These are phyloP conservation scores for Montipora foliosa DNA, from an alignment of 64 coral and sea anemone genomes.

Conservation along the genomic window DNA sequence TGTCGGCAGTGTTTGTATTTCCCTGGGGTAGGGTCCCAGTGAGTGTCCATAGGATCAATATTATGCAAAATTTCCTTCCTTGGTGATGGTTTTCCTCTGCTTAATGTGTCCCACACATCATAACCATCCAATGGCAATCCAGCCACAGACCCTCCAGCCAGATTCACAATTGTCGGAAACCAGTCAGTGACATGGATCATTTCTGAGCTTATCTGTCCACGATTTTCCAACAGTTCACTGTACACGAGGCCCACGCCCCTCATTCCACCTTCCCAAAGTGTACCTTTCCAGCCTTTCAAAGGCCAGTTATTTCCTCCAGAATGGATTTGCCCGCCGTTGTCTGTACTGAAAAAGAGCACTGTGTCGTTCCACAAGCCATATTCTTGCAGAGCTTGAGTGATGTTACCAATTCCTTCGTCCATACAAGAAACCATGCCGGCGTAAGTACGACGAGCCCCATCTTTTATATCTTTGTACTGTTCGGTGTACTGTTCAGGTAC, in stretches of 20 bases:
- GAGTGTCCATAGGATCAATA: conserved; percentile 60
- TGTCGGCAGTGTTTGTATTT: neutral
- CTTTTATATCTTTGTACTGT: conserved; percentile 44
- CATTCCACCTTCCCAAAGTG: conserved; percentile 66
- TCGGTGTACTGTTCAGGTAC: conserved; percentile 57
- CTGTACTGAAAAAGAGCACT: conserved; percentile 73
- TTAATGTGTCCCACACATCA: conserved; percentile 89
- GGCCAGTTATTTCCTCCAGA: conserved; percentile 57
- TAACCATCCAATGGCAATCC: conserved; percentile 77
- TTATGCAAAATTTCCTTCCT: conserved; percentile 96
- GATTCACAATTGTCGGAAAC: conserved; percentile 38
- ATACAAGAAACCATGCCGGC: conserved; percentile 70
- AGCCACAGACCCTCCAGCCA: conserved; percentile 33
- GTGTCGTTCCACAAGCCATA: conserved; percentile 67
- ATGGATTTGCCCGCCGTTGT: conserved; percentile 75
- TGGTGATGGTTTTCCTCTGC: conserved; percentile 70
- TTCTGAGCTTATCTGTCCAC: conserved; percentile 30
- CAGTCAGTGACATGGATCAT: conserved; percentile 60
- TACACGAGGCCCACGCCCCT: conserved; percentile 53
- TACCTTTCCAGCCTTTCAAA: conserved; percentile 57
- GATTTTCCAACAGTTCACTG: conserved; percentile 41
- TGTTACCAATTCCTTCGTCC: conserved; percentile 72
- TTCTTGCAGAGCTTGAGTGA: conserved; percentile 43
- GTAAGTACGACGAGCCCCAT: conserved; percentile 30
- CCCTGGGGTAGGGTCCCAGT: neutral